Conservation (phyloP, 2,797 vertebrate genomes). For the Saguinus oedipus region DNA sequence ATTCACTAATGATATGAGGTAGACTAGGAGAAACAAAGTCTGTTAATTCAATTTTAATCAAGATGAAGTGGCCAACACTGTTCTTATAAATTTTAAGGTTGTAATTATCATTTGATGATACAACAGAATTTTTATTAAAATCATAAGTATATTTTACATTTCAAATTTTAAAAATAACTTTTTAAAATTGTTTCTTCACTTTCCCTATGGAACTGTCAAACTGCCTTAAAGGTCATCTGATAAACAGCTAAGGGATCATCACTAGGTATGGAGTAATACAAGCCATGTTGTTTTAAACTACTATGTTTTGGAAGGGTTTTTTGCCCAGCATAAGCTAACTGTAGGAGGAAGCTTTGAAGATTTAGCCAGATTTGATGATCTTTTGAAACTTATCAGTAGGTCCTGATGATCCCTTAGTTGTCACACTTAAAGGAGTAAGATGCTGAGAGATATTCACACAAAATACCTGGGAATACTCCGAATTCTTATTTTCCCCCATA, state of each 20-base stretch:
- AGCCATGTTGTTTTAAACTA: not conserved
- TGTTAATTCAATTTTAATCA: conserved; percentile 27
- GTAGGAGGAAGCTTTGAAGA: not conserved
- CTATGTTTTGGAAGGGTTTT: not conserved
- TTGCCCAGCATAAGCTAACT: not conserved
- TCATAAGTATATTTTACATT: not conserved
- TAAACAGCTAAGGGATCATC: not conserved
- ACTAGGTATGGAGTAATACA: not conserved
- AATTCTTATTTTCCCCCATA: not conserved
- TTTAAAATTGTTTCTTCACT: not conserved
- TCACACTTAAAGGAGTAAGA: not conserved
- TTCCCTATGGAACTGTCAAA: not conserved
- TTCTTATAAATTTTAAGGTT: not conserved
- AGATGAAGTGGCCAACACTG: not conserved
- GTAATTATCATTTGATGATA: not conserved
- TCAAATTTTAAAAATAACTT: not conserved
- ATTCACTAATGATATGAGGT: not conserved
- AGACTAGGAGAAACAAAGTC: conserved; percentile 10
- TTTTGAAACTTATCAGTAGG: not conserved
- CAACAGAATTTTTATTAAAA: not conserved
- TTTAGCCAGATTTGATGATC: not conserved
- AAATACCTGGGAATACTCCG: not conserved
- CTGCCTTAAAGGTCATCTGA: not conserved
- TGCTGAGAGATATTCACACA: not conserved
- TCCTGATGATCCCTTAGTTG: not conserved